Evolutionary conservation across 1,140 invertebrate genomes (phyloP), one percentile per base, ranked within the genome.

Genomic region (Heliconius himera): DNA sequence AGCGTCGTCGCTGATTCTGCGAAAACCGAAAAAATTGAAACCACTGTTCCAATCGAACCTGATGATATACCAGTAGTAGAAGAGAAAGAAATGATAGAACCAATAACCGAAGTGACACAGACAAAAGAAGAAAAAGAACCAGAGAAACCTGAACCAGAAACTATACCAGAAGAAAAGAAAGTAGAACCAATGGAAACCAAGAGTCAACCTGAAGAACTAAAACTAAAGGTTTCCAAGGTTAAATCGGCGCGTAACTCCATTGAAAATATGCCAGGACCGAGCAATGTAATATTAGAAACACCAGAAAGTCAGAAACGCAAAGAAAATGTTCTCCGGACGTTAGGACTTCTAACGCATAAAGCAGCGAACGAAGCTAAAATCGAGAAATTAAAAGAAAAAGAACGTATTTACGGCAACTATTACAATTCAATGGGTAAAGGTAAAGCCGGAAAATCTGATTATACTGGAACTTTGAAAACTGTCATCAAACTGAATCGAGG

Each of bases 381-480:
- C 29, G 95, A 96, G 66, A 96, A 94, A 66, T 81, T 88, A n/a
- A 95, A 95, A 74, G 95, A 96, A 56, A 96, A 96, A 49, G 95
- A 96, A 76, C 92, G 95, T 0, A 95, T 96, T 13, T 96, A 96
- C 79, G 95, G 95, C 2, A 95, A 93, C 66, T 95, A 95, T 49
- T 91, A 93, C 33, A 89, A 89, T 1, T 91, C 95, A 78, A 85
- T 87, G 73, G 93, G 93, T 36, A 96, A 96, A 77, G 94, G 94
- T 36, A 94, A 95, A 38, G 87, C 95, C 74, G 85, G 89, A 5
- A 94, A 94, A 38, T 95, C 75, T 80, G 95, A 85, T 75, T 97
- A 96, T 82, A 97, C 97, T 5, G 97, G 97, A 3, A 97, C 97
- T 0, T 87, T 97, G 60, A 98, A 97, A 85, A 97, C 97, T 29